Percentiles rank a stretch among this genome's conserved stretches.
Evolutionary conservation across 2,797 vertebrate genomes (phyloP).

Genomic region (Megaceryle alcyon): DNA sequence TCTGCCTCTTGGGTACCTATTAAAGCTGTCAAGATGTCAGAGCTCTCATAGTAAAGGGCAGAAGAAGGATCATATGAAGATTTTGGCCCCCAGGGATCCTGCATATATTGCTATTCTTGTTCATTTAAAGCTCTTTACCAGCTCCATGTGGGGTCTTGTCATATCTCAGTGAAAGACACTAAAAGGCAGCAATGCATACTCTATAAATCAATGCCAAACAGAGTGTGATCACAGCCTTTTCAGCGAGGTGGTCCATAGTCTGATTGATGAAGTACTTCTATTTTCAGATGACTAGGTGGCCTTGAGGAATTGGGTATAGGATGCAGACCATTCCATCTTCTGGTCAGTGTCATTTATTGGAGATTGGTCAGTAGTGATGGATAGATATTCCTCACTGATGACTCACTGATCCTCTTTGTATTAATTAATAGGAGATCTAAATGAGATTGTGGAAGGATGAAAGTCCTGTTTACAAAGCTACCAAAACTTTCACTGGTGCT

Average conservation of each 20-base stretch:
- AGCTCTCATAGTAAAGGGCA: conserved; percentile 57
- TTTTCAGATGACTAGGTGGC: conserved; percentile 25
- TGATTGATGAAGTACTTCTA: conserved; percentile 40
- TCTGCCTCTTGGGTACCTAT: conserved; percentile 69
- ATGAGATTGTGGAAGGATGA: neutral
- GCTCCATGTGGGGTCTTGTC: neutral
- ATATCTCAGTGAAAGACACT: neutral
- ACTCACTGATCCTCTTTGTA: neutral
- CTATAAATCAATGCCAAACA: conserved; percentile 31
- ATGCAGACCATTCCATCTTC: neutral
- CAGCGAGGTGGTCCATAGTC: neutral
- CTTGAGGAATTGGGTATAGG: neutral
- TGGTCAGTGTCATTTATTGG: neutral
- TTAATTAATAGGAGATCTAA: neutral
- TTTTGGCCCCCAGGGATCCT: conserved; percentile 25
- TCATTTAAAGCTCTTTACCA: conserved; percentile 37
- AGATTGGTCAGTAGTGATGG: neutral
- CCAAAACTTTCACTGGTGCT: neutral
- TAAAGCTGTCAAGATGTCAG: conserved; percentile 72
- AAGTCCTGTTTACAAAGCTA: neutral
- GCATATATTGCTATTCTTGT: neutral
- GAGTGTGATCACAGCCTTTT: conserved; percentile 15
- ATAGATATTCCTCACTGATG: neutral
- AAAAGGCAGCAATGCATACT: neutral
- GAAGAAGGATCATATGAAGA: conserved; percentile 54